These are phyloP conservation scores for Chloroceryle aenea DNA, from an alignment of 2,113 vertebrate species.

Conservation along the genomic window DNA sequence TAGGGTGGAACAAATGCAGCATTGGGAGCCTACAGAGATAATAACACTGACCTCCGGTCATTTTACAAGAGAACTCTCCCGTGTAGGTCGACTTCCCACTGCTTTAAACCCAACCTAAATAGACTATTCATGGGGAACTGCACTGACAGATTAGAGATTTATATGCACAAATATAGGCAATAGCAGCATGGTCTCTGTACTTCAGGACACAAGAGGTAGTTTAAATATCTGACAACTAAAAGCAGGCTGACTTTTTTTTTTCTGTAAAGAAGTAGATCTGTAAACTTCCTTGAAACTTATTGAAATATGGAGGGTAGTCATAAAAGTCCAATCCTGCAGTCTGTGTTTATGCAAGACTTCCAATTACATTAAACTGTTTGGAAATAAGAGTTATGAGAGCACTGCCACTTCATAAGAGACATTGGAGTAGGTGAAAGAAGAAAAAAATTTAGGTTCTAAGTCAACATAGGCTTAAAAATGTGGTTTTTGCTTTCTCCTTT, in stretches of 20 bases:
- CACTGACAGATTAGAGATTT: slow-evolving; percentile 49
- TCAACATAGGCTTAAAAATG: neutral
- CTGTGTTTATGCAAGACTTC: neutral
- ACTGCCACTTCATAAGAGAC: neutral
- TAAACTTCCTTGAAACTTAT: neutral
- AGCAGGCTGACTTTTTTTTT: neutral
- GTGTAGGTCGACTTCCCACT: slow-evolving; percentile 61
- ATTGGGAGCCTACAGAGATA: slow-evolving; percentile 54
- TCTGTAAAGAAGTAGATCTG: neutral
- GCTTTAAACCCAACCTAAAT: slow-evolving; percentile 56
- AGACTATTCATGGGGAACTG: slow-evolving; percentile 26
- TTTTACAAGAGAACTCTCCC: slow-evolving; percentile 45
- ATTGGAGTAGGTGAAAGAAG: neutral
- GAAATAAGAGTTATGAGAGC: neutral
- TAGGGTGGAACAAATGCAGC: slow-evolving; percentile 47
- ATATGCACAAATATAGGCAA: slow-evolving; percentile 19
- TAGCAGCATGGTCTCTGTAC: slow-evolving; percentile 1
- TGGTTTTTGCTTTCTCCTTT: neutral
- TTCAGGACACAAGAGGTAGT: neutral
- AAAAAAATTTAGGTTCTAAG: neutral
- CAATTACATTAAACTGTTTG: neutral
- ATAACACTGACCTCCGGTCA: slow-evolving; percentile 59
- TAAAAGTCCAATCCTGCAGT: neutral
- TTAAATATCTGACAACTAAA: neutral
- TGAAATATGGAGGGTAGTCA: neutral